A percentile compares a stretch with the other conserved stretches of the same genome.
These are phyloP conservation scores for Rhyacophila brunnea DNA, from an alignment of 1,140 invertebrate species.

Conservation along the genomic window DNA sequence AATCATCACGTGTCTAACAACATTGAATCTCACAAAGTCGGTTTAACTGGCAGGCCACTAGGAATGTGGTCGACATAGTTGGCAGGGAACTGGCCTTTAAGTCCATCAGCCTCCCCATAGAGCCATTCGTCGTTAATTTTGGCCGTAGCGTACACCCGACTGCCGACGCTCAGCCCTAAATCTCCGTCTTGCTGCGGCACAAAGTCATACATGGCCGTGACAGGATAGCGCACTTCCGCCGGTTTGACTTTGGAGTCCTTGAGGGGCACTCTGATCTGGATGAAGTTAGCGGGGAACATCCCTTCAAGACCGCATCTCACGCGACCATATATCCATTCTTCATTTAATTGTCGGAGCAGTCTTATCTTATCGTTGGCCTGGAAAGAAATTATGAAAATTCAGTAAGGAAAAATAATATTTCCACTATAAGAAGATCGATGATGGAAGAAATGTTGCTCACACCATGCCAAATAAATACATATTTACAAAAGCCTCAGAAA, in stretches of 20 bases:
- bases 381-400: slow-evolving; percentile 35
- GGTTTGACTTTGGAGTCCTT: too few relatives aligned
- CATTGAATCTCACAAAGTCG: neutral
- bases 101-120: slow-evolving; percentile 67
- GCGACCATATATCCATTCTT: slow-evolving; percentile 78
- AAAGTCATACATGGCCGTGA: slow-evolving; percentile 55
- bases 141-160: slow-evolving; percentile 68
- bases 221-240: slow-evolving; percentile 17
- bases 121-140: slow-evolving; percentile 80
- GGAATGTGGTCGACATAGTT: slow-evolving; percentile 72
- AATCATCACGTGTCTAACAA: too few relatives aligned
- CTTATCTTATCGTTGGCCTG: slow-evolving; percentile 71
- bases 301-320: slow-evolving; percentile 64
- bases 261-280: slow-evolving; percentile 73
- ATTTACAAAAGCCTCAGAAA: too few relatives aligned
- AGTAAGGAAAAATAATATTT: too few relatives aligned
- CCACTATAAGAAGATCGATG: too few relatives aligned
- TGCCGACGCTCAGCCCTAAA: slow-evolving; percentile 55
- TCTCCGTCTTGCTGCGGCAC: slow-evolving; percentile 48
- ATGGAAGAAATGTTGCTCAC: too few relatives aligned
- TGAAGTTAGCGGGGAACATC: slow-evolving; percentile 78
- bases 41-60: slow-evolving; percentile 13
- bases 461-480: too few relatives aligned
- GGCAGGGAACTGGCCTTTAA: slow-evolving; percentile 76
- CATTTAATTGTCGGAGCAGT: slow-evolving; percentile 66